These are phyloP conservation scores for Coluber constrictor DNA, from an alignment of 2,797 vertebrate genomes.

Conservation along the genomic window DNA sequence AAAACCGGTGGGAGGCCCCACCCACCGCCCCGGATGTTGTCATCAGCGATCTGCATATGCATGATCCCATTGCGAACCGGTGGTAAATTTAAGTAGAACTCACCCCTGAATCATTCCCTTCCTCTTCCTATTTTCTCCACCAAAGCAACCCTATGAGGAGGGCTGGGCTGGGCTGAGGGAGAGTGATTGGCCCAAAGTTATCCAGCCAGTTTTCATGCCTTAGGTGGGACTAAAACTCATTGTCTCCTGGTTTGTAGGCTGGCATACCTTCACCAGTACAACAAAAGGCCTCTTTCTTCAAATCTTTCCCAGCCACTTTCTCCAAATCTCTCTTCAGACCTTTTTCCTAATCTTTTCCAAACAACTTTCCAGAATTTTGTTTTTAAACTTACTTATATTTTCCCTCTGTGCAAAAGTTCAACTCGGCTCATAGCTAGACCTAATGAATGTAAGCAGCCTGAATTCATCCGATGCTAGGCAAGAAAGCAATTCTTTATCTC, in stretches of 20 bases:
- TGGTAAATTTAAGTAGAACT: no score
- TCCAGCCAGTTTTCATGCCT: background rate
- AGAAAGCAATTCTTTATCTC: conserved; percentile 23
- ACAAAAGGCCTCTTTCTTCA: background rate
- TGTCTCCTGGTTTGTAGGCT: background rate
- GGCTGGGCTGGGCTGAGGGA: background rate
- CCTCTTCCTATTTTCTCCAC: background rate
- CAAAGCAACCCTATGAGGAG: background rate
- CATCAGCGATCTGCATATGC: no score
- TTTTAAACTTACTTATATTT: background rate
- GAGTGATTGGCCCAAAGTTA: background rate
- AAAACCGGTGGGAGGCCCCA: no score
- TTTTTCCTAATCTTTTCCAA: background rate
- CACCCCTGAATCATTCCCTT: background rate
- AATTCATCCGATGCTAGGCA: conserved; percentile 21
- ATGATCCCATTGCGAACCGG: no score
- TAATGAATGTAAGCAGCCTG: background rate
- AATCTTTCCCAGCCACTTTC: background rate
- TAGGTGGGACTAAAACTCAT: background rate
- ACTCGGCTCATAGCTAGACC: background rate
- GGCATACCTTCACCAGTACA: background rate
- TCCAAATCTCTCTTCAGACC: background rate
- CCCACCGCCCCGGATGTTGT: no score
- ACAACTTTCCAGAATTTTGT: background rate
- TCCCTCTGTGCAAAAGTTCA: no score